Evolutionary conservation across 2,113 vertebrate genomes (phyloP), one percentile per base, ranked within the genome.

Genomic region (Hassar affinis): DNA sequence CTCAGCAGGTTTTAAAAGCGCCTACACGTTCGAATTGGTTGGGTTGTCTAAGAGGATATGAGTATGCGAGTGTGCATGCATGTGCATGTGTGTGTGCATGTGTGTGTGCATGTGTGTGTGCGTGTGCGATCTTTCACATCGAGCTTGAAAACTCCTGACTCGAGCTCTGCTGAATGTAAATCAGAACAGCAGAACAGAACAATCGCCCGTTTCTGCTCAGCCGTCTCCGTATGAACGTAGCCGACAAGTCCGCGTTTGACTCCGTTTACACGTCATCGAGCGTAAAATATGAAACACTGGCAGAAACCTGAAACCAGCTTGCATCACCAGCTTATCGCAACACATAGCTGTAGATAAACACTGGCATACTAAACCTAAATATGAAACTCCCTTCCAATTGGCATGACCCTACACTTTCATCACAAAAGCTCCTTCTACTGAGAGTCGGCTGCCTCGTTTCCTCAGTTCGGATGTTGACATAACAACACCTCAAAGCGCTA

Each of bases 221-320:
- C 10, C 18, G 42, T 30, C 27, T 38, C 25, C 20, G 8, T 66
- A 20, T 22, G 59, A 81, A 72, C 10, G 22, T 51, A 49, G 18
- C 76, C 59, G 33, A 38, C 2, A 72, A n/a, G 66, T 47, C 52
- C 33, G 59, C 22, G 59, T n/a, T n/a, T 49, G n/a, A 27, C 77
- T 3, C 18, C 38, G 15, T 64, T 45, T 79, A 14, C 38, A 61
- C 71, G 75, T 76, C 81, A 51, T 3, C 30, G 61, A 80, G 78
- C 69, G 9, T 80, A 47, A 69, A 35, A 30, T 68, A 86, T 84
- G 77, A 33, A 59, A 68, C 10, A 38, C 11, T 68, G 68, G 49
- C 8, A 61, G 20, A 12, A 74, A 30, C 68, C 62, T n/a, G 57
- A 59, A 54, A 54, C 18, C 22, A n/a, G 42, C 4, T 47, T 72